These are phyloP conservation scores for Drymodes brunneopygia DNA, from an alignment of 2,113 vertebrate genomes.

Conservation along the genomic window DNA sequence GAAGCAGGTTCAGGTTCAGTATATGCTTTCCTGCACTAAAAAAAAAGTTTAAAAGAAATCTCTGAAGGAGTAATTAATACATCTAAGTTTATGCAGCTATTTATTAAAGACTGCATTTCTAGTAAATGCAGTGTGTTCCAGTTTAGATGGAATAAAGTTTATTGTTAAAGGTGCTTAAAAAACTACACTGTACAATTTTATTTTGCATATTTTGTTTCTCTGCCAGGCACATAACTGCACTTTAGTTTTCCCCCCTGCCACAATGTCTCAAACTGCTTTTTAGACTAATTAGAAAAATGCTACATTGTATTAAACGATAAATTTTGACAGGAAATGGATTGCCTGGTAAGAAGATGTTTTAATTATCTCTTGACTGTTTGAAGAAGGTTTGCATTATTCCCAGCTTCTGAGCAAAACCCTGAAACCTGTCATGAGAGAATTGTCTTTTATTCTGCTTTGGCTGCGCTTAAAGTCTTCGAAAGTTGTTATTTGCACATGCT, in stretches of 20 bases:
- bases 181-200: not conserved
- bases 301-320: not conserved
- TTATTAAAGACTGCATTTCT: not conserved
- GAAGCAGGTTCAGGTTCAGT: slow-evolving; percentile 28
- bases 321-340: not conserved
- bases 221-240: not conserved
- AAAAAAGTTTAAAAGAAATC: not conserved
- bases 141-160: not conserved
- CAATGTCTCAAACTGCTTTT: not conserved
- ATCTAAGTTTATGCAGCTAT: not conserved
- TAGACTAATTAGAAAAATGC: not conserved
- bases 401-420: not conserved
- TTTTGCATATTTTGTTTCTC: not conserved
- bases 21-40: not conserved
- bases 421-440: not conserved
- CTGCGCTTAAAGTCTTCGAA: not conserved
- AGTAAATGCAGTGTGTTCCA: not conserved
- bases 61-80: slow-evolving; percentile 33
- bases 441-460: not conserved
- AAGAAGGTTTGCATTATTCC: not conserved
- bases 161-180: not conserved
- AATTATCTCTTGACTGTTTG: not conserved
- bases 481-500: not conserved
- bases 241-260: not conserved
- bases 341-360: not conserved